These are phyloP conservation scores for Octodonta nipae DNA, from an alignment of 2,888 invertebrate genomes.

Conservation along the genomic window DNA sequence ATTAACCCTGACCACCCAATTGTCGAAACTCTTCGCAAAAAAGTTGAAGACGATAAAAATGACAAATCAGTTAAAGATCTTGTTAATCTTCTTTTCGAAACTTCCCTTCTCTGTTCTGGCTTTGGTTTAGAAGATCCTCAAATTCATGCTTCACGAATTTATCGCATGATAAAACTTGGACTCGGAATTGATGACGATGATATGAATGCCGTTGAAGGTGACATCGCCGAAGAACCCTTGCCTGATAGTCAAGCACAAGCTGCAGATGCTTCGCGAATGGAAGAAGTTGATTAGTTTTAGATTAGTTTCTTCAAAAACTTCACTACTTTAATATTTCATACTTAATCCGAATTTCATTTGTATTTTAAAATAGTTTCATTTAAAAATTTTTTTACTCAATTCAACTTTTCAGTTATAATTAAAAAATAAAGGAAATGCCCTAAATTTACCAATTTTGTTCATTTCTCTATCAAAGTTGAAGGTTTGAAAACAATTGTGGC, in stretches of 20 bases:
- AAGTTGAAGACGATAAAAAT: conserved; percentile 91
- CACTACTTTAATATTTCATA: too few relatives aligned
- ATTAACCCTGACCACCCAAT: conserved; percentile 95
- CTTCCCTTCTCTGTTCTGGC: conserved; percentile 88
- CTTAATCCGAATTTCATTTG: too few relatives aligned
- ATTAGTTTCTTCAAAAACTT: too few relatives aligned
- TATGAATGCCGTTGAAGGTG: conserved; percentile 55
- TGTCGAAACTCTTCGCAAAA: conserved; percentile 76
- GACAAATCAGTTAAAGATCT: conserved; percentile 97
- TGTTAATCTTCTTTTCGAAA: conserved; percentile 90
- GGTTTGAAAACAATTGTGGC: too few relatives aligned
- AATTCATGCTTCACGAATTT: conserved; percentile 87
- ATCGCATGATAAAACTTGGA: conserved; percentile 98
- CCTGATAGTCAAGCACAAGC: conserved; percentile 67
- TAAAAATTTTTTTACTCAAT: too few relatives aligned
- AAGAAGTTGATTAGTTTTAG: conserved; percentile 99
- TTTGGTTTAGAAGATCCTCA: conserved; percentile 93
- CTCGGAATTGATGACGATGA: conserved; percentile 96
- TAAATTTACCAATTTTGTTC: too few relatives aligned
- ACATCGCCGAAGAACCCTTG: conserved; percentile 62
- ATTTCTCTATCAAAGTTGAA: too few relatives aligned
- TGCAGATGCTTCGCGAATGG: conserved; percentile 95
- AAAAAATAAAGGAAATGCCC: too few relatives aligned
- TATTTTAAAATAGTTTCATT: too few relatives aligned
- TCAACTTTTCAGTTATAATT: too few relatives aligned